Percentiles rank a stretch among this genome's conserved stretches.
phyloP scores from a whole-genome alignment of 2,888 invertebrate species.

The Leptothorax acervorum region DNA sequence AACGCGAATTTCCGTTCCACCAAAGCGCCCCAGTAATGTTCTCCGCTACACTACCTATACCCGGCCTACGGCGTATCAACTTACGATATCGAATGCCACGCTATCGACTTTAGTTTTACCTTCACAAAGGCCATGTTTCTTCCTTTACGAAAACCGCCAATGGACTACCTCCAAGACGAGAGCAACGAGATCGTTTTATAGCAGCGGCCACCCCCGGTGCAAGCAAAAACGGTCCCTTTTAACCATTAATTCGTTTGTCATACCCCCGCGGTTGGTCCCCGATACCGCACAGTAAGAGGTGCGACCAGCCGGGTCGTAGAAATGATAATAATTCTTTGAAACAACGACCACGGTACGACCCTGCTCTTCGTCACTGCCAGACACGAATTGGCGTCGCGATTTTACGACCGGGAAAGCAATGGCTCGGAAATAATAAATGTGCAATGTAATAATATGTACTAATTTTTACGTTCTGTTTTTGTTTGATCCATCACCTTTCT shows the following conservation, averaged over 20 bases:
- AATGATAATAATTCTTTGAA: slow-evolving; percentile 59
- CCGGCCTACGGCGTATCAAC: slow-evolving; percentile 13
- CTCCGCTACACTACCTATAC: not conserved
- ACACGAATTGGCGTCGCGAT: slow-evolving; percentile 46
- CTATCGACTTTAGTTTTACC: slow-evolving; percentile 60
- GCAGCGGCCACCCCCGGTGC: not conserved
- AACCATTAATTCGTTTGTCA: slow-evolving; percentile 68
- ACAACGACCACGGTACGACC: slow-evolving; percentile 47
- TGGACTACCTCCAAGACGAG: slow-evolving; percentile 53
- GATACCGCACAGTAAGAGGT: slow-evolving; percentile 50
- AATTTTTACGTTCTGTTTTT: slow-evolving; percentile 1
- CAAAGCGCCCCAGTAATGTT: slow-evolving; percentile 24
- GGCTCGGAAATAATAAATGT: slow-evolving; percentile 40
- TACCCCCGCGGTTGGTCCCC: slow-evolving; percentile 29
- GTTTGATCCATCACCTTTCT: not conserved
- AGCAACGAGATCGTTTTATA: slow-evolving; percentile 65
- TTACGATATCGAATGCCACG: slow-evolving; percentile 8
- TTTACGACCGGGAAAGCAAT: slow-evolving; percentile 60
- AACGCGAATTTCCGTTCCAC: slow-evolving; percentile 36
- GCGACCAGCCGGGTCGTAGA: slow-evolving; percentile 32
- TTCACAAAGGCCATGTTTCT: slow-evolving; percentile 60
- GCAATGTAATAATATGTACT: slow-evolving; percentile 15
- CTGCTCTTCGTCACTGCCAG: slow-evolving; percentile 56
- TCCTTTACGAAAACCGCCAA: slow-evolving; percentile 40
- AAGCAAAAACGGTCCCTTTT: slow-evolving; percentile 56